Evolutionary conservation across 1,140 invertebrate genomes (phyloP).

Genomic region (silkworm (Bombyx mori)): ASM3026992v2 NC_085121.1:5239501-5240000

Average conservation of each 20-base stretch:
- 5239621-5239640: too few relatives aligned
- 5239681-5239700: slow-evolving; percentile 18
- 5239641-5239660: not conserved
- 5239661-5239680: slow-evolving; percentile 9
- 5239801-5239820: slow-evolving; percentile 14
- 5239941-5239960: too few relatives aligned
- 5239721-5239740: slow-evolving; percentile 30
- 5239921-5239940: too few relatives aligned
- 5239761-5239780: slow-evolving; percentile 44
- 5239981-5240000: too few relatives aligned
- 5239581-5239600: too few relatives aligned
- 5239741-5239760: slow-evolving; percentile 21
- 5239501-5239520: slow-evolving; percentile 18
- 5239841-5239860: slow-evolving; percentile 50
- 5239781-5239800: slow-evolving; percentile 29
- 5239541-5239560: slow-evolving; percentile 11
- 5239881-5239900: slow-evolving; percentile 33
- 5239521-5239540: slow-evolving; percentile 24
- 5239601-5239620: too few relatives aligned
- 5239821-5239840: slow-evolving; percentile 31
- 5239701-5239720: slow-evolving; percentile 25
- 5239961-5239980: too few relatives aligned
- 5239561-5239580: too few relatives aligned
- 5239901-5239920: not conserved
- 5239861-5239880: slow-evolving; percentile 26